A percentile compares a stretch with the other conserved stretches of the same genome.
Conservation (phyloP, 2,113 vertebrate species). For the Dicentrarchus labrax region DNA sequence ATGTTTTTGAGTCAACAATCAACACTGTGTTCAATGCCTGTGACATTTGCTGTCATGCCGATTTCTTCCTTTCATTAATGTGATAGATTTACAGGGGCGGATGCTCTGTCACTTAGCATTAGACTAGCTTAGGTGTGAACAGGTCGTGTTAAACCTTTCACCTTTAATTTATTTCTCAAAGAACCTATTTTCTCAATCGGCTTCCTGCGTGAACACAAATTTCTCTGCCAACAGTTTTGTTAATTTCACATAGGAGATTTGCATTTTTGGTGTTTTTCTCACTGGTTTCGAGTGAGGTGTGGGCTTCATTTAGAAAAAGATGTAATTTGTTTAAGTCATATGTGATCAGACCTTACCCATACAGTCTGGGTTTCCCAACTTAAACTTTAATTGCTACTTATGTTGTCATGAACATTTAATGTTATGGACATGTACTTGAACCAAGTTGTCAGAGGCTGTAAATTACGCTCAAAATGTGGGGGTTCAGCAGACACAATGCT, state of each 20-base stretch:
- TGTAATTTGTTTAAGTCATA: background rate
- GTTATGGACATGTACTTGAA: background rate
- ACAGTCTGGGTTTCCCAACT: background rate
- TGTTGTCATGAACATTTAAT: background rate
- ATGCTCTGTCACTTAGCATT: slow-evolving; percentile 55
- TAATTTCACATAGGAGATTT: background rate
- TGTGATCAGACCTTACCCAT: slow-evolving; percentile 9
- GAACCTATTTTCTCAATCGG: background rate
- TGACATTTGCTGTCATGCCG: slow-evolving; percentile 27
- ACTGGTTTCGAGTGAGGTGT: background rate
- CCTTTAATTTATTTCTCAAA: background rate
- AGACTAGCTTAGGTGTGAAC: slow-evolving; percentile 21
- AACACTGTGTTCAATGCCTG: slow-evolving; percentile 21
- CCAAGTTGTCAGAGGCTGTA: background rate
- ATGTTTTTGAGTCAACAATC: slow-evolving; percentile 29
- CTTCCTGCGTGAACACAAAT: background rate
- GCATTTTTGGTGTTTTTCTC: background rate
- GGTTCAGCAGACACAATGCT: slow-evolving; percentile 6
- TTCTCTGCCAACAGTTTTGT: background rate
- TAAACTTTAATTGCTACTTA: background rate
- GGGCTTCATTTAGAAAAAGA: background rate
- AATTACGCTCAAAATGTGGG: slow-evolving; percentile 1
- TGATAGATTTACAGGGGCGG: slow-evolving; percentile 19
- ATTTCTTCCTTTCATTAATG: slow-evolving; percentile 40
- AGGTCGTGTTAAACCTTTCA: slow-evolving; percentile 25